Base-by-base conservation (phyloP, 2,888 invertebrate genomes). In the Anarsia innoxiella region DNA sequence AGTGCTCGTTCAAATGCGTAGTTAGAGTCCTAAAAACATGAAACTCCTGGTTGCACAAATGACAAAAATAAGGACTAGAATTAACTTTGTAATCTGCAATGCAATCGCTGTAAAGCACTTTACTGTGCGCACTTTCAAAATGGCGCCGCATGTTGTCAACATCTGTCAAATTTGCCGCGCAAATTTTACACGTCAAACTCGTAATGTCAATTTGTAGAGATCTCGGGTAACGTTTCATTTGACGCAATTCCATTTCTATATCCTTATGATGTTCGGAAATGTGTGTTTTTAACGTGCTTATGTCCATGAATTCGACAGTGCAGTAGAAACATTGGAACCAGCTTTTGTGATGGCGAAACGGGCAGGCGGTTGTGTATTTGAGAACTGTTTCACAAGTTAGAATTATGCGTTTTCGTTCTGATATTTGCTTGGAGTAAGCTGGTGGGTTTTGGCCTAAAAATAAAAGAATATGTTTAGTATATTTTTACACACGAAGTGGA, bases 251-350 rank as follows among this genome's bases (percentile, higher is more conserved):
- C 0, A 46, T 46, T 2, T 67, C 67, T 2, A 73, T 41, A 30
- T 77, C 53, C 0, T 49, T 8, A 35, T 83, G 82, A 0, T 43
- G 46, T 37, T 52, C 42, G 1, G 50, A 25, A 0, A 57, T 70
- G 43, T 83, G 82, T 0, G 45, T 44, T 42, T 70, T 55, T 0
- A 82, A 54, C 3, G 61, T 41, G 27, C 62, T 59, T 12, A 80
- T 65, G 23, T 74, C 71, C 65, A 79, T 75, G 41, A 77, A 80
- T 31, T 73, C 69, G 48, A 71, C 47, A 1, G 59, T 51, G 46
- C 82, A 82, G 54, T 68, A 82, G 48, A 82, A 80, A 31, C 82
- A 82, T 44, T 69, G 77, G 53, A 82, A 82, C 80, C 82, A 82
- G 48, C 80, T 80, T 25, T 71, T 74, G 49, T 71, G 71, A 43